These are phyloP conservation scores for Sesia apiformis DNA, from an alignment of 2,888 invertebrate species.

Conservation along the genomic window DNA sequence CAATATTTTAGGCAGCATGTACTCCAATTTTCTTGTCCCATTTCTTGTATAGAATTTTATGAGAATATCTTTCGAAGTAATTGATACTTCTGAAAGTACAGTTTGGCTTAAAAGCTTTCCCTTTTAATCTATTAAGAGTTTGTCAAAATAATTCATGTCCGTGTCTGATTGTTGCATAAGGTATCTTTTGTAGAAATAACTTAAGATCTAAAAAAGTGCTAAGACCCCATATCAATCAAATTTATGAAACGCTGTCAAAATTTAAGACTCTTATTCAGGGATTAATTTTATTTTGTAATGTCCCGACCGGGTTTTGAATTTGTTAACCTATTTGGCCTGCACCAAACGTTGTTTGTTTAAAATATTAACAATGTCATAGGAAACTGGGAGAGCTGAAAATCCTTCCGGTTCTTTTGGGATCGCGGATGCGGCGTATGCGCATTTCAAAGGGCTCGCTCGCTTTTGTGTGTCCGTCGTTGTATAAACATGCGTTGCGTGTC, in stretches of 20 bases:
- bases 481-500: constrained; percentile 47
- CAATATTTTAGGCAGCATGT: no score
- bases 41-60: no score
- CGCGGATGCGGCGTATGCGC: constrained; percentile 36
- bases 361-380: constrained; percentile 26
- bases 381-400: constrained; percentile 33
- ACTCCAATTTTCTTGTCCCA: no score
- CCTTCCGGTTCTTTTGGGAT: constrained; percentile 61
- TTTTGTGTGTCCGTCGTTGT: constrained; percentile 39
- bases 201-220: background rate
- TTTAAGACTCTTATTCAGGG: background rate
- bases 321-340: background rate
- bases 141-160: no score
- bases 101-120: no score
- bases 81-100: no score
- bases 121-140: no score
- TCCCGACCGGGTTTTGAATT: background rate
- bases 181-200: no score
- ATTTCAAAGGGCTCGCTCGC: constrained; percentile 49
- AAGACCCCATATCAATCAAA: background rate
- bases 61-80: no score
- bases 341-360: constrained; percentile 27
- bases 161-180: background rate
- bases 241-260: background rate
- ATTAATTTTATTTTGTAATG: background rate